These are phyloP conservation scores for Apeltes quadracus DNA, from an alignment of 2,113 vertebrate genomes.

Conservation along the genomic window DNA sequence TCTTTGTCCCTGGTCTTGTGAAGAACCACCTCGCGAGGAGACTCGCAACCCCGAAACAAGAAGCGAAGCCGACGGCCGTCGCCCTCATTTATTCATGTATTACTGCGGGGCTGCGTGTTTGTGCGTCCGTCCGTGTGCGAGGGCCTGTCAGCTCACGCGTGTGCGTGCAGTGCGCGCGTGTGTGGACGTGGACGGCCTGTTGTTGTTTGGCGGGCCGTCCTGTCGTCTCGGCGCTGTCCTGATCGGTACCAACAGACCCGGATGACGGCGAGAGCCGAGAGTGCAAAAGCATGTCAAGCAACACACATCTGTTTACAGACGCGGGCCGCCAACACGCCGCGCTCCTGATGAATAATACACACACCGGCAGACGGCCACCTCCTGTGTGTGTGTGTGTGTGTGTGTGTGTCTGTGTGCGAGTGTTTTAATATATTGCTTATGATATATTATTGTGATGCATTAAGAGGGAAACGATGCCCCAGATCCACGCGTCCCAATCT, in stretches of 20 bases:
- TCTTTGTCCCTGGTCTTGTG: slow-evolving; percentile 41
- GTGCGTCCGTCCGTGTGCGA: slow-evolving; percentile 43
- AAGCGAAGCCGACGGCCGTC: slow-evolving; percentile 44
- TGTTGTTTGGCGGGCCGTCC: slow-evolving; percentile 87
- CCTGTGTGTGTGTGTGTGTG: background rate
- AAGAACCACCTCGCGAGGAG: slow-evolving; percentile 37
- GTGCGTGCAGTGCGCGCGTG: slow-evolving; percentile 9
- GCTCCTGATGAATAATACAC: slow-evolving; percentile 87
- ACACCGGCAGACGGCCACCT: slow-evolving; percentile 80
- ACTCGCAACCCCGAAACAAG: slow-evolving; percentile 37
- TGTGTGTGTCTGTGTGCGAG: slow-evolving; percentile 33
- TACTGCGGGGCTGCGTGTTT: slow-evolving; percentile 49
- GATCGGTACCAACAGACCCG: slow-evolving; percentile 89
- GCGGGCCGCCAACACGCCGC: slow-evolving; percentile 82
- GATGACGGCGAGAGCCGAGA: slow-evolving; percentile 86
- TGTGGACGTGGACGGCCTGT: slow-evolving; percentile 26
- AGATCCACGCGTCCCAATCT: background rate
- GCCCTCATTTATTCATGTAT: slow-evolving; percentile 71
- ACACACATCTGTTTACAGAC: slow-evolving; percentile 93
- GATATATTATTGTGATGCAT: slow-evolving; percentile 6
- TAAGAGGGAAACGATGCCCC: background rate
- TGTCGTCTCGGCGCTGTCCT: slow-evolving; percentile 89
- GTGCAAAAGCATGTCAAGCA: slow-evolving; percentile 98
- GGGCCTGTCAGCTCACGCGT: slow-evolving; percentile 39
- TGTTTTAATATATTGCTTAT: slow-evolving; percentile 2